Conservation (phyloP, 2,888 invertebrate genomes). For the Eupithecia tripunctaria region DNA sequence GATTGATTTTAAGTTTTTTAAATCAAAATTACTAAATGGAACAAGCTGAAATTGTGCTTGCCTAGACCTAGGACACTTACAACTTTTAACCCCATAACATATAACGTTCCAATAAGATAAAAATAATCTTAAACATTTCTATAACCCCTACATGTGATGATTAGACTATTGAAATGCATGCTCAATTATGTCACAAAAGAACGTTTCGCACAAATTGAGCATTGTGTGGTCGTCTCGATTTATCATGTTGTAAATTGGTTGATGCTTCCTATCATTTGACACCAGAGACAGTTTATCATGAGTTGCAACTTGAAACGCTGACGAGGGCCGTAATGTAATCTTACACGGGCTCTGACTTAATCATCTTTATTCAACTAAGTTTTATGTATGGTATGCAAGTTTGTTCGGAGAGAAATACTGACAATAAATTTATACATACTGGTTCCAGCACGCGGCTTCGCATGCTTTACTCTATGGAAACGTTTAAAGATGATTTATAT, state of each 20-base stretch:
- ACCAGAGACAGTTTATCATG: slow-evolving; percentile 56
- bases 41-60: neutral
- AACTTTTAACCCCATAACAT: no score
- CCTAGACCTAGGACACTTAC: neutral
- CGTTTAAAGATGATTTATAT: no score
- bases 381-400: neutral
- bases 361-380: neutral
- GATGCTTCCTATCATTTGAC: slow-evolving; percentile 52
- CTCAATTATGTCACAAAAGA: slow-evolving; percentile 26
- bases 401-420: neutral
- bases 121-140: no score
- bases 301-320: slow-evolving; percentile 46
- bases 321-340: slow-evolving; percentile 37
- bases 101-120: no score
- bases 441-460: no score
- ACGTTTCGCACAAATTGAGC: slow-evolving; percentile 30
- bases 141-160: no score
- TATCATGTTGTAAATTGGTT: slow-evolving; percentile 37
- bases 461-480: no score
- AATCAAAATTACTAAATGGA: neutral
- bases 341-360: slow-evolving; percentile 20
- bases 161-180: slow-evolving; percentile 25
- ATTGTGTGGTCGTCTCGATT: slow-evolving; percentile 41
- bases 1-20: neutral
- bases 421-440: no score